Base-by-base conservation (phyloP, 2,113 vertebrate genomes). In the Ellobius talpinus region DNA sequence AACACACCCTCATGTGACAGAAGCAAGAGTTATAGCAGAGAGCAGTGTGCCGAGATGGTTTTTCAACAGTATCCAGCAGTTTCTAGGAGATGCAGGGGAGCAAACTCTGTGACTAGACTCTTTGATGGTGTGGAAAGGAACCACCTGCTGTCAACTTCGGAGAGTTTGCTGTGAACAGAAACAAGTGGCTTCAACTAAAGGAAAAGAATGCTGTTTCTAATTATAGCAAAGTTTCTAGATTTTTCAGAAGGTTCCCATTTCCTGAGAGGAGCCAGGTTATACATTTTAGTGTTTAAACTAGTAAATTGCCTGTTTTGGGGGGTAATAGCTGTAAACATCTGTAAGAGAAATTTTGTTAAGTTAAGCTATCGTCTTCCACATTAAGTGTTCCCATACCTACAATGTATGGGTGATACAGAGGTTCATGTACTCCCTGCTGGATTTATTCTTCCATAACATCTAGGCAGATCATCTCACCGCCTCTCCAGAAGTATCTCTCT, bases 261-360 rank as follows among this genome's bases (percentile, higher is more conserved):
- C 84, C 77, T 73, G 76, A 94, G 29, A 96, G 55, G 58, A 96
- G 5, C 29, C 70, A 82, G 47, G 87, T 74, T 66, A 72, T 42
- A 87, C 66, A 39, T 63, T 85, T 88, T 55, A 16, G 26, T 74
- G 47, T 45, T 93, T 68, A 96, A 87, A 94, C 31, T 65, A 95
- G 16, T 45, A 93, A 85, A 26, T 61, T 72, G 68, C 9, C 31
- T 21, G n/a, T 63, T 87, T 84, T 93, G 76, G 42, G 94, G 81
- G 87, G 39, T 21, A 76, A 96, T 33, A 91, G 74, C 50, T 90
- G 29, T 61, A 84, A 74, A 52, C 50, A 39, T 13, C 24, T 26
- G 33, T 55, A 85, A 82, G 66, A 72, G 39, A n/a, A 50, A 1
- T 21, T 36, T 79, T 31, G 21, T 85, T 82, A 87, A 97, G 24